phyloP scores from a whole-genome alignment of 2,888 invertebrate genomes.

The Trissolcus japonicus region DNA sequence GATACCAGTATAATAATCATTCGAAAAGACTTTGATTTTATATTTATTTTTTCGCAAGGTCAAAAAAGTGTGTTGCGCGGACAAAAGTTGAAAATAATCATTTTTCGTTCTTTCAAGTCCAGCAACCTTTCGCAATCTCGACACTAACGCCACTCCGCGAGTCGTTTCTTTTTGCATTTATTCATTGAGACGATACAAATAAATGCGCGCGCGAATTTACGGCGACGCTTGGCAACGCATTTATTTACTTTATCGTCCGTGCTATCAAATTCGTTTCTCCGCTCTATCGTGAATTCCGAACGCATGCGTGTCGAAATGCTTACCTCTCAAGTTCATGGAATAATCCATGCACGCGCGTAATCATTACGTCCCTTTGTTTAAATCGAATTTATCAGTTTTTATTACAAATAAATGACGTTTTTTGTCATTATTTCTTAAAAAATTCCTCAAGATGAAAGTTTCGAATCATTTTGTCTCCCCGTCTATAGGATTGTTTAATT shows the following conservation, averaged over 20 bases:
- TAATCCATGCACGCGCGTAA: conserved; percentile 33
- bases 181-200: conserved; percentile 56
- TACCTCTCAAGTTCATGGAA: conserved; percentile 47
- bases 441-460: no score
- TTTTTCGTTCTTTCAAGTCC: conserved; percentile 31
- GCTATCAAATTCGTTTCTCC: conserved; percentile 50
- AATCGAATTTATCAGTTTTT: neutral
- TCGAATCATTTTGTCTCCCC: no score
- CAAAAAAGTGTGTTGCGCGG: neutral
- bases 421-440: no score
- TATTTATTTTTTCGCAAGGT: no score
- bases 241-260: conserved; percentile 53
- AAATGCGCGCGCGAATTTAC: conserved; percentile 53
- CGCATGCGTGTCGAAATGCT: conserved; percentile 51
- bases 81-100: neutral
- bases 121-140: conserved; percentile 38
- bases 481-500: no score
- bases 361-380: conserved; percentile 27
- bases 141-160: conserved; percentile 40
- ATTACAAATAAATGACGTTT: no score
- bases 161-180: conserved; percentile 52
- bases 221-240: conserved; percentile 50
- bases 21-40: no score
- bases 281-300: conserved; percentile 44
- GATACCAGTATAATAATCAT: no score